Base-by-base conservation (phyloP, 2,797 vertebrate species). In the Arnoldichthys spilopterus region DNA sequence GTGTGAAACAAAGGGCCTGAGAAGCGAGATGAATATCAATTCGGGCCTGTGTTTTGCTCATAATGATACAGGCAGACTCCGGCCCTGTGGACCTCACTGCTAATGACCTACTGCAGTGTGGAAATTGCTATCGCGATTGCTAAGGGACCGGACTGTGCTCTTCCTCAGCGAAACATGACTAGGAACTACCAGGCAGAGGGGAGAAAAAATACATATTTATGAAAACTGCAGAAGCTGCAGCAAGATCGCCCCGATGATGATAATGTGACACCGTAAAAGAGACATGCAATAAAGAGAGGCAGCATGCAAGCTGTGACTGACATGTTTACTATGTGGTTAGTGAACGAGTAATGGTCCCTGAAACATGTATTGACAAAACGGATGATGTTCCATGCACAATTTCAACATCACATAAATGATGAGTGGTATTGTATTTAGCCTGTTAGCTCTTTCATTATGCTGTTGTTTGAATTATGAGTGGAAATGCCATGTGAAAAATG, bases 21-120 rank as follows among this genome's bases (percentile, higher is more conserved):
- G 72, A 37, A 78, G 56, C 72, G 82, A 72, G 68, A 76, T 83
- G 90, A 87, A 91, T 92, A 83, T 77, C 85, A 90, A 90, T 87
- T 51, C 54, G 37, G 28, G 77, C n/a, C 37, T 72, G 67, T 81
- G 76, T 86, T 84, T 85, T 71, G 82, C 78, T 80, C 85, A 69
- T 86, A 86, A 87, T 85, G 74, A 82, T 85, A 74, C 80, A 83
- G 68, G 30, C 37, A 78, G 59, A 58, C 28, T 76, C 43, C 69
- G 76, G 70, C 87, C 79, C 84, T 53, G 72, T 66, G 83, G 81
- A 79, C 79, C 43, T 40, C 73, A 61, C 74, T 53, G 80, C 72
- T 87, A 88, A 90, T 84, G 80, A 85, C 84, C 81, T 80, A 74
- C 84, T 82, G 86, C 75, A 83, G 82, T 72, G 54, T 79, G 70